phyloP scores from a whole-genome alignment of 2,888 invertebrate species.

The Spilarctia lutea region DNA sequence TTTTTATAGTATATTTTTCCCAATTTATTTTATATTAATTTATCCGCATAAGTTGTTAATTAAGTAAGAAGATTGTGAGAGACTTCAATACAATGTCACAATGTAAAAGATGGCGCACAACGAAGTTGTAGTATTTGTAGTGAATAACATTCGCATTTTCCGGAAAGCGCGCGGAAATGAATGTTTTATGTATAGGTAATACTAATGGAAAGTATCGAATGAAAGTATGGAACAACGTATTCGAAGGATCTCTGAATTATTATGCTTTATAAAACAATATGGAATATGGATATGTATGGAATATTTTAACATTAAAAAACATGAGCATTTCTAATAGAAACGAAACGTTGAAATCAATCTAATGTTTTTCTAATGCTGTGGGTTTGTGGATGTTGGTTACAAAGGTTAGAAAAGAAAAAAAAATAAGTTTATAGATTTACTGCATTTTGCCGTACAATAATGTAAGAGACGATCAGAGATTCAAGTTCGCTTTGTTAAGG shows the following conservation, averaged over 20 bases:
- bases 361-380: no score
- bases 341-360: no score
- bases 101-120: slow-evolving; percentile 4
- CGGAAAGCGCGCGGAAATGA: slow-evolving; percentile 14
- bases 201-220: background rate
- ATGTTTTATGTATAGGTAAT: slow-evolving; percentile 1
- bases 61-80: background rate
- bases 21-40: background rate
- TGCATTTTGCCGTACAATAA: no score
- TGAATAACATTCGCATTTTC: slow-evolving; percentile 1
- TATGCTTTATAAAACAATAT: no score
- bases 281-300: no score
- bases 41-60: background rate
- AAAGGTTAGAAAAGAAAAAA: no score
- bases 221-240: background rate
- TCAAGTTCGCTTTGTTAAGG: no score
- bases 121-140: background rate
- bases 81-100: background rate
- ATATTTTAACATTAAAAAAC: no score
- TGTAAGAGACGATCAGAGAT: no score
- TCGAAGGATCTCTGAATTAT: background rate
- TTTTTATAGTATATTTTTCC: slow-evolving; percentile 6
- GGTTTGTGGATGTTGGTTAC: no score
- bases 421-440: no score
- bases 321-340: no score